A percentile compares a stretch with the other conserved stretches of the same genome.
phyloP scores from a whole-genome alignment of 2,797 vertebrate species.

The Acipenser ruthenus region DNA sequence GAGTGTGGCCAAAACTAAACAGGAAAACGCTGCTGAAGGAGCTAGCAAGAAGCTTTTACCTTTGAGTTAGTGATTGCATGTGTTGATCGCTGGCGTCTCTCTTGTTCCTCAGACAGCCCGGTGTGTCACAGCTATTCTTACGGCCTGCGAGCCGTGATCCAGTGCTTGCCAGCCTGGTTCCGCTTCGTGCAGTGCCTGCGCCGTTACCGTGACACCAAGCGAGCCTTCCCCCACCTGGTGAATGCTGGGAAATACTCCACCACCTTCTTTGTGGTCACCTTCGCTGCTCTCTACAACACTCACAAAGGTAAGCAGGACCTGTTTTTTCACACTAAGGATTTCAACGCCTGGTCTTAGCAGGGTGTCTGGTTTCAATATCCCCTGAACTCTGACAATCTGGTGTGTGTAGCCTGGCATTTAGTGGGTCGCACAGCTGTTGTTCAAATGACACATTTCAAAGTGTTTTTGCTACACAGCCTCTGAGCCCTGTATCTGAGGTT shows the following conservation, averaged over 20 bases:
- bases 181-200: slow-evolving; percentile 96
- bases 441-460: not conserved
- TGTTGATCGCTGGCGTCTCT: slow-evolving; percentile 5
- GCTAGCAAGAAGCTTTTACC: too few species aligned
- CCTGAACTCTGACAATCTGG: too few species aligned
- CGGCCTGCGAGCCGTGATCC: slow-evolving; percentile 88
- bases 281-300: slow-evolving; percentile 85
- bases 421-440: not conserved
- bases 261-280: slow-evolving; percentile 93
- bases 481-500: not conserved
- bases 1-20: too few species aligned
- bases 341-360: too few species aligned
- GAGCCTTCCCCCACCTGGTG: slow-evolving; percentile 90
- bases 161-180: slow-evolving; percentile 96
- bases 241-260: slow-evolving; percentile 98
- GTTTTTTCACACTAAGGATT: too few species aligned
- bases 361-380: too few species aligned
- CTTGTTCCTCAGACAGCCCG: slow-evolving; percentile 43
- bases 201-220: slow-evolving; percentile 90
- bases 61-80: not conserved
- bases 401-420: too few species aligned
- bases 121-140: slow-evolving; percentile 87
- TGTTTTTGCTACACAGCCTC: not conserved
- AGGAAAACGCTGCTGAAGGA: too few species aligned
- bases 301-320: slow-evolving; percentile 69